Evolutionary conservation across 2,888 invertebrate species (phyloP), one percentile per base, ranked within the genome.

Genomic region (Hermaeophaga mercurialis): DNA sequence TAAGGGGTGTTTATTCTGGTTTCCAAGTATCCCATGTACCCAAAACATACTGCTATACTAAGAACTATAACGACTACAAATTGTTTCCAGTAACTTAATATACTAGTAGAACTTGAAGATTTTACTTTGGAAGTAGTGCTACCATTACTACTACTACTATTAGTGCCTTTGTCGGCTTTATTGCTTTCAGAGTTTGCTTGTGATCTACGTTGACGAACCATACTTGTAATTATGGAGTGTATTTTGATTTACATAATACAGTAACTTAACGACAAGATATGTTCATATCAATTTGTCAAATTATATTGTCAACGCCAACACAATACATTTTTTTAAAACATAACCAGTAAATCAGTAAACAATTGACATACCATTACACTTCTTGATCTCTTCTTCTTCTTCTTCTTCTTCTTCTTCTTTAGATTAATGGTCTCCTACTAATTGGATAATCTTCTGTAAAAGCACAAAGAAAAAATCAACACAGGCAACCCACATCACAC

Each of bases 1-100:
- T 88, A 88, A 0, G 92, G 93, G 0, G 94, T 94, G 74, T 92
- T 93, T 0, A 95, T 91, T 64, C 93, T 81, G 0, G 93, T 94
- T 79, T 94, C 93, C 59, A 93, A 76, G 72, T 94, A 94, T 1
- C 94, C 94, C 69, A 89, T 78, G 66, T 88, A 89, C 46, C 90
- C 88, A 64, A 90, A 86, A 73, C 87, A 88, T 0, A 85, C 83
- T 1, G 92, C 92, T 45, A 91, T 80, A 0, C 81, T 75, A 54
- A 93, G 81, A 65, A 86, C 88, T 8, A 81, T 71, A 38, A 80
- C 80, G 5, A 87, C 86, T 9, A 85, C 75, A 15, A 80, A 69
- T 12, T 84, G 84, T 74, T 86, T 86, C 86, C 86, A 87, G 67
- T 76, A 77, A 19, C 66, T 64, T 39, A 75, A 63, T 8, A 66